A percentile compares a stretch with the other conserved stretches of the same genome.
Conservation (phyloP, 2,113 vertebrate genomes). For the Psophia crepitans region DNA sequence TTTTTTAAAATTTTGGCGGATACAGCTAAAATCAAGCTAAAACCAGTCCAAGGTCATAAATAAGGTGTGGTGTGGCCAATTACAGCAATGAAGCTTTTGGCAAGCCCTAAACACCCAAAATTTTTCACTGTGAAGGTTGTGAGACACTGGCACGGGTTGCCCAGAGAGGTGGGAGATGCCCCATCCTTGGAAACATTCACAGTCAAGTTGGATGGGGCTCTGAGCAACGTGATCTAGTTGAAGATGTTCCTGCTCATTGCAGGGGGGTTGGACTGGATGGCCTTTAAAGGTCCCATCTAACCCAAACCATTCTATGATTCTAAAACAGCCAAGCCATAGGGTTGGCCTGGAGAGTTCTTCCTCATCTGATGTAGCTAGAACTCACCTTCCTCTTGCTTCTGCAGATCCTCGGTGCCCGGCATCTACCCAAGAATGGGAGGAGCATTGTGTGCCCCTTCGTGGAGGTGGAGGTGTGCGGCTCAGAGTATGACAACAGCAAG, state of each 20-base stretch:
- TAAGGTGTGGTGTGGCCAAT: not conserved
- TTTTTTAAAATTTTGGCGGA: not conserved
- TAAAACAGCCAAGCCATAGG: not conserved
- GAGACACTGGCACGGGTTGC: not conserved
- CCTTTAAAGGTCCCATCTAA: not conserved
- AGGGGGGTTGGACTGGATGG: not conserved
- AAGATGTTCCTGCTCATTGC: not conserved
- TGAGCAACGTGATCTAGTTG: not conserved
- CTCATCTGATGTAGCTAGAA: not conserved
- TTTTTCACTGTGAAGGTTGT: not conserved
- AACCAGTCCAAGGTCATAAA: not conserved
- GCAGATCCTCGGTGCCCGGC: constrained; percentile 83
- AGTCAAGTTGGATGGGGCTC: not conserved
- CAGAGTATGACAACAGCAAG: constrained; percentile 83
- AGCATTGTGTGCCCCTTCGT: constrained; percentile 88
- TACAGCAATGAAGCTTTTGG: not conserved
- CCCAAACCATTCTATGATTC: not conserved
- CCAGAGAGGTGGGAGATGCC: not conserved
- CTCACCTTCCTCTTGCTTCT: not conserved
- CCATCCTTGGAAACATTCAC: not conserved
- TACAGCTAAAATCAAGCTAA: not conserved
- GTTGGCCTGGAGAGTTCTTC: not conserved
- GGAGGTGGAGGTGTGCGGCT: constrained; percentile 85
- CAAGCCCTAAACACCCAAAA: not conserved
- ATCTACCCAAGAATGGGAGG: constrained; percentile 84